phyloP scores from a whole-genome alignment of 2,888 invertebrate genomes.

The Laspeyria flexula region DNA sequence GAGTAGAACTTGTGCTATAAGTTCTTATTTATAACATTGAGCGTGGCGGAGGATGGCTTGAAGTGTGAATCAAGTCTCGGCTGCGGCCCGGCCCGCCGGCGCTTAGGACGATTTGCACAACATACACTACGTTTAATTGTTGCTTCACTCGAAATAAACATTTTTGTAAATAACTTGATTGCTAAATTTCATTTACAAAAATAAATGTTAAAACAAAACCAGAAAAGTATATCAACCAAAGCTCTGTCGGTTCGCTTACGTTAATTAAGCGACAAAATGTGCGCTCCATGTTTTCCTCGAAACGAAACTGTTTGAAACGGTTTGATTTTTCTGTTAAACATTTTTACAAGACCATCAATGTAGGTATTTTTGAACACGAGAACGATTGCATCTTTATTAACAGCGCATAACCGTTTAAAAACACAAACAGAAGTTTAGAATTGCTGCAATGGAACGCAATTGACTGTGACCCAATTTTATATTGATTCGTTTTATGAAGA shows the following conservation, averaged over 20 bases:
- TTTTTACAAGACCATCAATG: not conserved
- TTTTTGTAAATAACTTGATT: not conserved
- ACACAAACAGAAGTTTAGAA: too few relatives aligned
- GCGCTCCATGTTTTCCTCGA: not conserved
- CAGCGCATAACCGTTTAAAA: not conserved
- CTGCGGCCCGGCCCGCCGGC: not conserved
- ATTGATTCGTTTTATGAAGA: not conserved
- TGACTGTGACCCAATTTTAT: conserved; percentile 42
- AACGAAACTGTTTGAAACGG: not conserved
- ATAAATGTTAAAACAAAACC: not conserved
- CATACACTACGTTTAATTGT: conserved; percentile 11
- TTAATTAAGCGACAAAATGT: not conserved
- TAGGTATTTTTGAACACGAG: not conserved
- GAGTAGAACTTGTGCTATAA: not conserved
- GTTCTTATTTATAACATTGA: not conserved
- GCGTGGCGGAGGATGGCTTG: not conserved
- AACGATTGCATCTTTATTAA: not conserved
- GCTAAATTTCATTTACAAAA: not conserved
- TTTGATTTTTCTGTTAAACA: not conserved
- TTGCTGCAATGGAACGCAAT: conserved; percentile 31
- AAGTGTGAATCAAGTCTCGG: not conserved
- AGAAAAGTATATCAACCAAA: not conserved
- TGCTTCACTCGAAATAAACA: conserved; percentile 2
- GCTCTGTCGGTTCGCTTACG: not conserved
- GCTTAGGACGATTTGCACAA: conserved; percentile 10